Evolutionary conservation across 2,113 vertebrate species (phyloP), one percentile per base, ranked within the genome.

Genomic region (Cettia cetti): DNA sequence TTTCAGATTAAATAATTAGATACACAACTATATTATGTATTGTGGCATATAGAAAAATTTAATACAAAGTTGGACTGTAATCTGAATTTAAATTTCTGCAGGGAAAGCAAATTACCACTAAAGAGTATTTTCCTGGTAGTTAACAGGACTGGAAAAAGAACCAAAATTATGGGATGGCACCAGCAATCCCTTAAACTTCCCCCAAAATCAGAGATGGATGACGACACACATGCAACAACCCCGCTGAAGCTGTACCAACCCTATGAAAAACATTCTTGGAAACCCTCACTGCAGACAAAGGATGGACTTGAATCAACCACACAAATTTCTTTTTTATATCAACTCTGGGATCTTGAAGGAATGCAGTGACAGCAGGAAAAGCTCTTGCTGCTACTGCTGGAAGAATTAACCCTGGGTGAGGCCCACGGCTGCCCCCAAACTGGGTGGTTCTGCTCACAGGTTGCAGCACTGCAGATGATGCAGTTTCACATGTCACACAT

Each of bases 191-290:
- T 53, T 35, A 35, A n/a, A 39, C 14, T 31, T 60, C 35, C n/a
- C 63, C 72, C 49, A 30, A 35, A 74, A 45, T 0, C 68, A 84
- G 49, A 54, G 42, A 8, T 2, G 10, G 47, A 22, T 31, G 31
- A 81, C 6, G 31, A 35, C 42, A 69, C 6, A 1, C 15, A 11
- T 13, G 56, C 45, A 64, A n/a, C 27, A 75, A 30, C 15, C 26
- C 30, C 0, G 0, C 45, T 45, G 31, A 37, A 69, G 42, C 28
- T 52, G 44, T 1, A 68, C 53, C 53, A 59, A 35, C 11, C 21
- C 61, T 15, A 27, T 1, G 6, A 42, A 44, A 7, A 78, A 52
- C 20, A 28, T 18, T 33, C 66, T 4, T 44, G 35, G 15, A 66
- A 82, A 61, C 21, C 33, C 54, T 16, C 64, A 4, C 3, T 14